Conservation (phyloP, 1,140 invertebrate species). For the Zeugodacus cucurbitae region DNA sequence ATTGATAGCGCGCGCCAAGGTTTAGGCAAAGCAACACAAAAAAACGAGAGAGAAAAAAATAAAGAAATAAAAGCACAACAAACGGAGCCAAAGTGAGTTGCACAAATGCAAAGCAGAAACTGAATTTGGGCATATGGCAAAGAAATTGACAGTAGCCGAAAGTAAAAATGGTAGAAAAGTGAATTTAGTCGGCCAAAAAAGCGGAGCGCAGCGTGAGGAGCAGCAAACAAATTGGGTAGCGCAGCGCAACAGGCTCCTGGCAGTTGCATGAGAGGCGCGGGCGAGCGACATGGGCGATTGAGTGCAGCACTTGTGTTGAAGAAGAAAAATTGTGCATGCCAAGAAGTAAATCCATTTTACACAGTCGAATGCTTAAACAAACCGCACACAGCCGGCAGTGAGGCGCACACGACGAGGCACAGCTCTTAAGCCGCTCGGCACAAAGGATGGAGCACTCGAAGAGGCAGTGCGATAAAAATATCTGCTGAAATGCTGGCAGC, state of each 20-base stretch:
- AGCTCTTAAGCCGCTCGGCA: background rate
- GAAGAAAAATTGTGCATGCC: conserved; percentile 42
- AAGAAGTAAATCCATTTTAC: conserved; percentile 63
- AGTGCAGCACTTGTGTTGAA: conserved; percentile 11
- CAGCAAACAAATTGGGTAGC: background rate
- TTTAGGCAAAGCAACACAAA: background rate
- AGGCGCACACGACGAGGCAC: background rate
- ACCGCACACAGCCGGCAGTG: background rate
- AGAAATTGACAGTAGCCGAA: conserved; percentile 13
- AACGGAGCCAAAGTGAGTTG: background rate
- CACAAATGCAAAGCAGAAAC: conserved; percentile 13
- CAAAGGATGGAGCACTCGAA: background rate
- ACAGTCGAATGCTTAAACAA: conserved; percentile 54
- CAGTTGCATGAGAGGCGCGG: background rate
- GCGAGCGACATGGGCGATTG: background rate
- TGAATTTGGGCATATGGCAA: background rate
- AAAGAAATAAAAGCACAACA: no score
- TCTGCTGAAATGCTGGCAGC: background rate
- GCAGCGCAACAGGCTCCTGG: background rate
- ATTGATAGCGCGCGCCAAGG: background rate
- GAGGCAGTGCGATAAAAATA: background rate
- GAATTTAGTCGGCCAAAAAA: background rate
- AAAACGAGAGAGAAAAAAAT: background rate
- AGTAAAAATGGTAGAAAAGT: background rate
- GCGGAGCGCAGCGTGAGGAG: background rate